Evolutionary conservation across 2,797 vertebrate species (phyloP), one percentile per base, ranked within the genome.

Genomic region (Cossypha caffra): DNA sequence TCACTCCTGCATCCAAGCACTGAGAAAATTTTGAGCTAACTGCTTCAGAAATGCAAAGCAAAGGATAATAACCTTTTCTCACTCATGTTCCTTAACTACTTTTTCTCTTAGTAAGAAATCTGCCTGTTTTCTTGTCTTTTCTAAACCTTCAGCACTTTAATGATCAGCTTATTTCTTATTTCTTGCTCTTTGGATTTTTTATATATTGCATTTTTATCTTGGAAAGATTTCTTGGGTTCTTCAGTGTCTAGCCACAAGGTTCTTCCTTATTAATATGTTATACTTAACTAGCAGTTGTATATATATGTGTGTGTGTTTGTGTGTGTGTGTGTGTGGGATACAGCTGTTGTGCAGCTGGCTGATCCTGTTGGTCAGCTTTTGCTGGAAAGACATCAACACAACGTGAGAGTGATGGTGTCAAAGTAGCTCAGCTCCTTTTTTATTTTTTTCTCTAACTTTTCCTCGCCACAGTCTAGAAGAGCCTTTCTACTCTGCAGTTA

Each of bases 31-130:
- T 86, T 84, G 63, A 86, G n/a, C 51, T 67, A 42, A 19, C 18
- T 67, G 11, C 57, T 79, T 90, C 67, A 94, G 57, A 96, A 93
- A 71, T 40, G n/a, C 25, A 47, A 57, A 82, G 55, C 28, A 33
- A 20, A 54, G 42, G 33, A 26, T 71, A 87, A 80, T 31, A 51
- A 43, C 25, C 3, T 72, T 78, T 92, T 29, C 10, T 90, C 20
- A n/a, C 28, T 67, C 64, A 16, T 50, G 6, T 77, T 73, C 37
- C 17, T 90, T 63, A 66, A 72, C n/a, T 79, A 31, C 3, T 38
- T 88, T 48, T 68, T 48, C 31, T 74, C 17, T 52, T 47, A 42
- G 20, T 43, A 43, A 68, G 63, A 52, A 42, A 37, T 31, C 26
- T 69, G 15, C 15, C 29, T 51, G 67, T 81, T 51, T 14, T 15